Evolutionary conservation across 2,797 vertebrate genomes (phyloP).

Genomic region (Sebastiscus albofasciatus): DNA sequence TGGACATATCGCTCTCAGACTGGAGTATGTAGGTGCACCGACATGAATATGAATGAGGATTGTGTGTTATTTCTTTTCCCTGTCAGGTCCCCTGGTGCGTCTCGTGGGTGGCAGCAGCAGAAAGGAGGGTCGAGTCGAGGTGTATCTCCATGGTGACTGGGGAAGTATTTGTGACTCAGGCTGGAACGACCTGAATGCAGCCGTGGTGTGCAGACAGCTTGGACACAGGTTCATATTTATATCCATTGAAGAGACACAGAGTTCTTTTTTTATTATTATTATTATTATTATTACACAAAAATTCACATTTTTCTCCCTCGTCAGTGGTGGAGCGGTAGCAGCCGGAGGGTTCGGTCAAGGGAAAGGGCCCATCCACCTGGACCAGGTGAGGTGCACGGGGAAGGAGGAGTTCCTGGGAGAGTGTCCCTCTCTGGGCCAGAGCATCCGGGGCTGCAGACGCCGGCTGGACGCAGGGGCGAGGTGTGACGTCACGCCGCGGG

Average conservation of each 20-base stretch:
- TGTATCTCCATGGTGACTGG: slow-evolving; percentile 91
- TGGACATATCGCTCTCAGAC: neutral
- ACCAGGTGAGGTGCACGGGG: slow-evolving; percentile 89
- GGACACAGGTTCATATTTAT: slow-evolving; percentile 85
- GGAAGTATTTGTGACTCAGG: slow-evolving; percentile 89
- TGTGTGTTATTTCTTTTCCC: neutral
- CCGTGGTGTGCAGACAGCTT: slow-evolving; percentile 91
- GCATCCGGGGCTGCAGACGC: slow-evolving; percentile 84
- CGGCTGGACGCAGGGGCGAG: slow-evolving; percentile 86
- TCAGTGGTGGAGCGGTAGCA: slow-evolving; percentile 73
- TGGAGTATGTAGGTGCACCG: neutral
- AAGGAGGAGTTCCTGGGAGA: slow-evolving; percentile 86
- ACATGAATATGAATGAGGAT: slow-evolving; percentile 53
- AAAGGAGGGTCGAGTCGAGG: slow-evolving; percentile 91
- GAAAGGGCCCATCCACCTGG: slow-evolving; percentile 87
- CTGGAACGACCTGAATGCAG: slow-evolving; percentile 90
- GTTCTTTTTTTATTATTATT: neutral
- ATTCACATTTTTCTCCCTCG: neutral
- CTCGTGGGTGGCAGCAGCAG: slow-evolving; percentile 85
- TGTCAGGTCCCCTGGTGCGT: slow-evolving; percentile 83
- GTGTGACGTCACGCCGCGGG: slow-evolving; percentile 83
- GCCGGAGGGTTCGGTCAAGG: slow-evolving; percentile 87
- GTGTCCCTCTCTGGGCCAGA: slow-evolving; percentile 82
- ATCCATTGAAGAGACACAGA: neutral
- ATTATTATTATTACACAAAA: neutral